These are phyloP conservation scores for Automeris io DNA, from an alignment of 2,888 invertebrate species.

Conservation along the genomic window DNA sequence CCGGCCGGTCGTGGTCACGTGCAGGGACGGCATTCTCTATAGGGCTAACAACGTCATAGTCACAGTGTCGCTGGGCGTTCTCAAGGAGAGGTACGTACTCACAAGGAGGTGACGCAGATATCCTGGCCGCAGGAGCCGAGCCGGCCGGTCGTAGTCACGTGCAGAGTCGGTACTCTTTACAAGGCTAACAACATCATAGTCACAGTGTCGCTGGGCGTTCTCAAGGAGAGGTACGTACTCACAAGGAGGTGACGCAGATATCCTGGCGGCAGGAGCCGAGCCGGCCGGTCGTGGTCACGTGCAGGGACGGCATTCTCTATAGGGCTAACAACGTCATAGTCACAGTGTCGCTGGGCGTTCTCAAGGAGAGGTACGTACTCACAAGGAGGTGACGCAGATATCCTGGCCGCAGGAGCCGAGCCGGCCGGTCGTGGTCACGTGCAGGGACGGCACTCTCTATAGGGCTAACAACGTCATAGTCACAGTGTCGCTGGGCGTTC, in stretches of 20 bases:
- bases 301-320: constrained; percentile 70
- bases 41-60: constrained; percentile 80
- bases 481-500: constrained; percentile 81
- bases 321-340: constrained; percentile 80
- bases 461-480: constrained; percentile 80
- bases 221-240: constrained; percentile 80
- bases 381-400: too few species aligned
- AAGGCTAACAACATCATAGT: constrained; percentile 80
- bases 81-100: constrained; percentile 80
- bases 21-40: constrained; percentile 70
- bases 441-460: constrained; percentile 70
- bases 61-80: constrained; percentile 81
- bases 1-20: constrained; percentile 49
- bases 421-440: constrained; percentile 49
- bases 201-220: constrained; percentile 81
- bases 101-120: too few species aligned
- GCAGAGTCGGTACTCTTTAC: constrained; percentile 69
- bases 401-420: constrained; percentile 33
- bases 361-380: constrained; percentile 80
- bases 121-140: constrained; percentile 33
- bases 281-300: constrained; percentile 49
- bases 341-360: constrained; percentile 81
- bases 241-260: too few species aligned
- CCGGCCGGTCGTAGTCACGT: constrained; percentile 49
- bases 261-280: constrained; percentile 33